Evolutionary conservation across 92 coral and sea anemone genomes (phyloP).

Genomic region (Plumapathes pennacea): DNA sequence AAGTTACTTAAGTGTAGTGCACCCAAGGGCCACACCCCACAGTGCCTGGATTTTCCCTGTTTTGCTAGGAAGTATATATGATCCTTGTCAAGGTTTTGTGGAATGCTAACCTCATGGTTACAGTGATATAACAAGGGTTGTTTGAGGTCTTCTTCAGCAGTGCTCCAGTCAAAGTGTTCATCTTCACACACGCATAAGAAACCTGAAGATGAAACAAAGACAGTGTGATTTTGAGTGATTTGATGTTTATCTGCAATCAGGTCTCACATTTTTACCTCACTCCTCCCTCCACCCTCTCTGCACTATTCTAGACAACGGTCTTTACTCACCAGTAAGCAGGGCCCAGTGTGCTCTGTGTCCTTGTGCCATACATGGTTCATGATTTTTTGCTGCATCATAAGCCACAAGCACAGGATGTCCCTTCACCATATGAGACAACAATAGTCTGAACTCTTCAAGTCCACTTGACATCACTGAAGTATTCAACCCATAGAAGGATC

Average conservation of each 20-base stretch:
- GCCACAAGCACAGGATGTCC: slow-evolving; percentile 87
- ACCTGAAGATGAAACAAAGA: slow-evolving; percentile 40
- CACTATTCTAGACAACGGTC: not conserved
- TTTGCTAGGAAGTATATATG: slow-evolving; percentile 59
- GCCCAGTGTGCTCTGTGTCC: slow-evolving; percentile 98
- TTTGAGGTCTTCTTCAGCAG: slow-evolving; percentile 12
- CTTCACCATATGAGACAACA: slow-evolving; percentile 47
- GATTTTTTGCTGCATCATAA: slow-evolving; percentile 90
- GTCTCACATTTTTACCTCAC: not conserved
- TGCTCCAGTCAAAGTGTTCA: slow-evolving; percentile 29
- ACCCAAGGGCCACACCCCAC: slow-evolving; percentile 72
- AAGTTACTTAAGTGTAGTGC: slow-evolving; percentile 66
- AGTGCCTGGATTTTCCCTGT: slow-evolving; percentile 90
- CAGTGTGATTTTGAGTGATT: not conserved
- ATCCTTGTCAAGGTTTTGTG: slow-evolving; percentile 7
- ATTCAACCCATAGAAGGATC: slow-evolving; percentile 61
- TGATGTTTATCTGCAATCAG: not conserved
- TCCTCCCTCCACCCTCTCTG: not conserved
- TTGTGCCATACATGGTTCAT: slow-evolving; percentile 77
- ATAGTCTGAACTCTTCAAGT: slow-evolving; percentile 32
- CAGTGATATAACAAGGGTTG: slow-evolving; percentile 24
- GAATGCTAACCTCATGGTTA: slow-evolving; percentile 1
- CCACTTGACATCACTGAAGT: slow-evolving; percentile 41
- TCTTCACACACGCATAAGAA: slow-evolving; percentile 49
- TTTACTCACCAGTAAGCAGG: slow-evolving; percentile 72